phyloP scores from a whole-genome alignment of 2,888 invertebrate species.

The Diabrotica balteata region DNA sequence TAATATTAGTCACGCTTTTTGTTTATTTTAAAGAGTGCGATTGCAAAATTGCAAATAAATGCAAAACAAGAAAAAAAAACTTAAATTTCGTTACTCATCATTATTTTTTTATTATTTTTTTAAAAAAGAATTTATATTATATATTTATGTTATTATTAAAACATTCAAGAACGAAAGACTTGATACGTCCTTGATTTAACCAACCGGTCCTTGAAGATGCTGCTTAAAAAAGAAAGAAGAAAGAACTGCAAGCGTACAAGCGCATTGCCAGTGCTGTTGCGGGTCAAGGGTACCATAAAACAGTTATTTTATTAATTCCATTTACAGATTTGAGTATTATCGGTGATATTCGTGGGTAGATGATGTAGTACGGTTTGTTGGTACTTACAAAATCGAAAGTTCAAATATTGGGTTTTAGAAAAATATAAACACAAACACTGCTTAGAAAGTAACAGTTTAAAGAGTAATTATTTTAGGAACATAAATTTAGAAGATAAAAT shows the following conservation, averaged over 20 bases:
- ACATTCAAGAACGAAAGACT: slow-evolving; percentile 3
- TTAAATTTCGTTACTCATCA: no score
- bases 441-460: no score
- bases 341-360: slow-evolving; percentile 5
- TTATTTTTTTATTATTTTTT: no score
- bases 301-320: slow-evolving; percentile 36
- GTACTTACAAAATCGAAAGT: neutral
- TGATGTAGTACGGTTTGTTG: slow-evolving; percentile 19
- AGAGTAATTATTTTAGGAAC: no score
- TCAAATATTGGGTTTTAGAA: no score
- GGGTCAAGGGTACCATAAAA: slow-evolving; percentile 37
- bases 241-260: slow-evolving; percentile 33
- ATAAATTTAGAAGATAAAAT: no score
- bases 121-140: no score
- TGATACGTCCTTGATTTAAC: slow-evolving; percentile 20
- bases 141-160: slow-evolving; percentile 17
- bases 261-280: slow-evolving; percentile 12
- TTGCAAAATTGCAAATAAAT: no score
- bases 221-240: slow-evolving; percentile 18
- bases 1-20: no score
- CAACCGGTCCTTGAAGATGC: slow-evolving; percentile 35
- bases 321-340: slow-evolving; percentile 9
- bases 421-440: no score
- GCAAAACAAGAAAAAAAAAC: no score
- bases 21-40: no score